phyloP scores from a whole-genome alignment of 2,113 vertebrate genomes.

The Chloroceryle aenea region DNA sequence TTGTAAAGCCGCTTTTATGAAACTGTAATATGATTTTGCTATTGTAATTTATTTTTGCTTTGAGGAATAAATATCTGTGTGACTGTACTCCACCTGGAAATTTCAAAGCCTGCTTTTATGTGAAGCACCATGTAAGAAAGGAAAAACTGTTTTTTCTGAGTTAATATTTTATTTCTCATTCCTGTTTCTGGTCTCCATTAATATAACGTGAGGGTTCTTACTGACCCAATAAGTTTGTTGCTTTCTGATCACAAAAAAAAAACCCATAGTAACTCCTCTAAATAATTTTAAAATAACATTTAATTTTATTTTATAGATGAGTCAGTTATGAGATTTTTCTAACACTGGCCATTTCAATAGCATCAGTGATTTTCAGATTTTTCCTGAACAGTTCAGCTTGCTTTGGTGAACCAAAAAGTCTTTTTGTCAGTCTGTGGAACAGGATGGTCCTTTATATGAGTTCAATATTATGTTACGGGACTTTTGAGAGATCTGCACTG shows the following conservation, averaged over 20 bases:
- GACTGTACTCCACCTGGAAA: background rate
- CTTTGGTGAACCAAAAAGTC: background rate
- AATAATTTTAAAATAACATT: background rate
- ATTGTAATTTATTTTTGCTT: constrained; percentile 26
- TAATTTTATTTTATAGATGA: background rate
- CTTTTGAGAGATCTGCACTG: background rate
- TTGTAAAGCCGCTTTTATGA: background rate
- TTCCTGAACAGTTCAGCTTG: background rate
- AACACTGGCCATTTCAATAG: background rate
- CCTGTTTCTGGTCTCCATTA: background rate
- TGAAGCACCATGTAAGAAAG: background rate
- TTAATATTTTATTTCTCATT: background rate
- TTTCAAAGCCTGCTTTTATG: background rate
- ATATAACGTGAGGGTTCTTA: background rate
- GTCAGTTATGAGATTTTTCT: background rate
- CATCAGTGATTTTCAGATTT: background rate
- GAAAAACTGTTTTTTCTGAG: background rate
- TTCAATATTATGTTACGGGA: background rate
- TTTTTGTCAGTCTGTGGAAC: background rate
- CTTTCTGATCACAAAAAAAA: background rate
- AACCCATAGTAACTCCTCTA: background rate
- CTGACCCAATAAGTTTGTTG: background rate
- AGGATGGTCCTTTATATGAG: background rate
- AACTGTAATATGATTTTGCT: background rate
- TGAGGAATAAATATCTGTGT: background rate